Evolutionary conservation across 2,888 invertebrate genomes (phyloP).

Genomic region (Gymnocheta viridis): DNA sequence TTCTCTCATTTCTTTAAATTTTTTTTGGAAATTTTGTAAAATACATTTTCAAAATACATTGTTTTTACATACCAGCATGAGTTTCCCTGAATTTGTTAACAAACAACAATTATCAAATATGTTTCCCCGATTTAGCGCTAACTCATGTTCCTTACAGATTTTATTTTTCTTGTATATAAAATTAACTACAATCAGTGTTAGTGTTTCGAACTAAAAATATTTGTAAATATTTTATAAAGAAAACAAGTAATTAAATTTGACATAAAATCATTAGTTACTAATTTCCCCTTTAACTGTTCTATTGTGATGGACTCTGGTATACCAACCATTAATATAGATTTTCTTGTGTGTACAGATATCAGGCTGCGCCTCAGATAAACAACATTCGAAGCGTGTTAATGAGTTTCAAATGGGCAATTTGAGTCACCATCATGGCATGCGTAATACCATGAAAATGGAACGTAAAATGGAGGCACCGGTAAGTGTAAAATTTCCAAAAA

Average conservation of each 20-base stretch:
- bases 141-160: constrained; percentile 51
- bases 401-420: constrained; percentile 94
- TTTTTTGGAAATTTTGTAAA: constrained; percentile 18
- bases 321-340: constrained; percentile 78
- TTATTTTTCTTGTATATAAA: background rate
- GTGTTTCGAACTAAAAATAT: no score
- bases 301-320: constrained; percentile 70
- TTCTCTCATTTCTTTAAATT: background rate
- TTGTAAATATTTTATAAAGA: constrained; percentile 66
- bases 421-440: constrained; percentile 83
- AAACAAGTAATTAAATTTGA: constrained; percentile 71
- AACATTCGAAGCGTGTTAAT: constrained; percentile 88
- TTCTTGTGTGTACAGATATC: constrained; percentile 85
- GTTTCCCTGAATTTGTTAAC: constrained; percentile 8
- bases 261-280: constrained; percentile 76
- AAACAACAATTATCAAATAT: constrained; percentile 14
- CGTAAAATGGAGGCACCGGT: constrained; percentile 91
- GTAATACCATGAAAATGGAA: constrained; percentile 87
- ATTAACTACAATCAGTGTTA: background rate
- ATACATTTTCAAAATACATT: constrained; percentile 3
- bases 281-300: constrained; percentile 72
- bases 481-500: constrained; percentile 77
- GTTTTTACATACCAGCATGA: constrained; percentile 30
- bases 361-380: constrained; percentile 89
- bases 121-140: constrained; percentile 55